phyloP scores from a whole-genome alignment of 2,113 vertebrate genomes.

The Barnardius zonarius region DNA sequence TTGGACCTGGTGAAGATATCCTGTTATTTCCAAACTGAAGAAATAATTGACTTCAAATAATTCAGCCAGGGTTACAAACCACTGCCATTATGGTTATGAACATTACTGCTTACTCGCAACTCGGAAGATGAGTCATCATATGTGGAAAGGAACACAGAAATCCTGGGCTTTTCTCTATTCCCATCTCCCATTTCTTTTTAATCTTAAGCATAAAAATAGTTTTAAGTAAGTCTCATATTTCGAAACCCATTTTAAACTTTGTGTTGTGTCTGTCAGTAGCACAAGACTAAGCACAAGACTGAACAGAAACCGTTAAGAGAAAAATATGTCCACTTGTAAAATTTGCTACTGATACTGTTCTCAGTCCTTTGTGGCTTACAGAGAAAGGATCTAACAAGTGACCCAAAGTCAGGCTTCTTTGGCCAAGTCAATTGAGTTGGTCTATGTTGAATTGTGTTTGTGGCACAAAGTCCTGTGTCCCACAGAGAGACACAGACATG shows the following conservation, averaged over 20 bases:
- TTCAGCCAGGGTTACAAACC: neutral
- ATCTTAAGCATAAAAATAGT: neutral
- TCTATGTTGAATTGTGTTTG: neutral
- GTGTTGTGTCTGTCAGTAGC: neutral
- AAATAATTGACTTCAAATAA: neutral
- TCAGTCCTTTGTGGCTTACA: neutral
- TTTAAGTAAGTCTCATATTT: neutral
- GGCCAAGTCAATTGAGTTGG: neutral
- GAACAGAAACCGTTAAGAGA: neutral
- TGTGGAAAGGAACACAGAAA: neutral
- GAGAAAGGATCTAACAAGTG: neutral
- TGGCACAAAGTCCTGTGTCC: neutral
- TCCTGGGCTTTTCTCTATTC: neutral
- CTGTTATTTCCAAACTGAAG: neutral
- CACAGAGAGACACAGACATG: neutral
- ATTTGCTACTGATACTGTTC: neutral
- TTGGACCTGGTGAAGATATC: neutral
- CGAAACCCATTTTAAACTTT: neutral
- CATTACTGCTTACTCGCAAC: neutral
- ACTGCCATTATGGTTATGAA: neutral
- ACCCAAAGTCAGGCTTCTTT: neutral
- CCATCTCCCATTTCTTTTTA: neutral
- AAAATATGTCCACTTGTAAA: neutral
- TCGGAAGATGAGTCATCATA: neutral
- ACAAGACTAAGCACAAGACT: neutral